Base-by-base conservation (phyloP, 2,888 invertebrate genomes). In the Ectobius pallidus region DNA sequence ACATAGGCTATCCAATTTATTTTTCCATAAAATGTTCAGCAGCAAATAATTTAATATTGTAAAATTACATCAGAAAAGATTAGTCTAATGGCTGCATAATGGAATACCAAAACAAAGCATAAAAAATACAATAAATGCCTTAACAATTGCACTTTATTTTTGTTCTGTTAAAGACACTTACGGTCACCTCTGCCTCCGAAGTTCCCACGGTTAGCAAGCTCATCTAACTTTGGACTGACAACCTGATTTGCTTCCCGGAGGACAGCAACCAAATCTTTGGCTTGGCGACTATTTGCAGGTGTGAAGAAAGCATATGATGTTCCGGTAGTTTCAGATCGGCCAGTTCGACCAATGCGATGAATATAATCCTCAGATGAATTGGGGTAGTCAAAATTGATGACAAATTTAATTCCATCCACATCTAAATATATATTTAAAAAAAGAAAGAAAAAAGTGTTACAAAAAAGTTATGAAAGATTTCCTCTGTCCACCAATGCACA, bases 301-400 rank as follows among this genome's bases (percentile, higher is more conserved):
- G 96, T 96, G 85, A 97, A 96, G 87, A 97, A 96, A 73, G 97
- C 96, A 83, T 96, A 97, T 55, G 97, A 96, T 75, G 96, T 96
- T 78, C 95, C 96, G 78, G 92, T 94, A 78, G 92, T 89, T 82
- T 93, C 90, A 55, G 92, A 92, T 69, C 97, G 89, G 69, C 95
- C 97, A 52, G 97, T 97, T 80, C 97, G 91, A 73, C 97, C 97
- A 83, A 97, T 97, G 76, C 97, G 91, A 85, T 97, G 97, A 80
- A 97, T 95, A 83, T 97, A 97, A 85, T 97, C 96, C 84, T 97
- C 97, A 71, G 95, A 95, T 74, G 94, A 95, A 84, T 94, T 94
- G 72, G 97, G 97, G 85, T 96, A 97, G 86, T 97, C 97, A 87
- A 92, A 96, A 87, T 97, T 97, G 83, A 97, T 94, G 77, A 97